phyloP scores from a whole-genome alignment of 2,113 vertebrate species.

The Pandion haliaetus region DNA sequence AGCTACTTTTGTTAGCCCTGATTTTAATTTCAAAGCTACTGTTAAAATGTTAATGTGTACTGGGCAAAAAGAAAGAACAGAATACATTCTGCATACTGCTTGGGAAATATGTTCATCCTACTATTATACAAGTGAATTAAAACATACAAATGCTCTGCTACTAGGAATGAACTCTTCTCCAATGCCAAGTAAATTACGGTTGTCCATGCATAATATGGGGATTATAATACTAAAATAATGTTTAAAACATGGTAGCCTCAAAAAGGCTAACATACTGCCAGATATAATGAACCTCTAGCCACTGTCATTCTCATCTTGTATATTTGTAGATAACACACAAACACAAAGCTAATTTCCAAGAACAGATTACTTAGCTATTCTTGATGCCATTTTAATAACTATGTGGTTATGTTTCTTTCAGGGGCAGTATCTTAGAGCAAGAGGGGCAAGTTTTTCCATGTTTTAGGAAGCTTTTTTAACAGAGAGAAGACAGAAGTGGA shows the following conservation, averaged over 20 bases:
- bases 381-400: slow-evolving; percentile 43
- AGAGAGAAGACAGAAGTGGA: not conserved
- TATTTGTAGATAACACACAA: slow-evolving; percentile 38
- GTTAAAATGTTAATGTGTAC: slow-evolving; percentile 13
- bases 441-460: not conserved
- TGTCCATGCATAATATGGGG: slow-evolving; percentile 18
- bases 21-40: slow-evolving; percentile 50
- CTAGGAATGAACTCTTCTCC: slow-evolving; percentile 47
- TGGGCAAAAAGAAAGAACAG: not conserved
- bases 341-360: slow-evolving; percentile 21
- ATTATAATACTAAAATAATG: not conserved
- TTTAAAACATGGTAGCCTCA: slow-evolving; percentile 7
- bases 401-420: slow-evolving; percentile 32
- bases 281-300: slow-evolving; percentile 23
- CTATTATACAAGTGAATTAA: not conserved
- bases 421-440: slow-evolving; percentile 28
- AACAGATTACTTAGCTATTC: slow-evolving; percentile 42
- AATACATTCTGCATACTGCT: not conserved
- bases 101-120: slow-evolving; percentile 27
- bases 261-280: slow-evolving; percentile 39
- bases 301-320: slow-evolving; percentile 41
- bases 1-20: not conserved
- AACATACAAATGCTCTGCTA: not conserved
- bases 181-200: slow-evolving; percentile 45
- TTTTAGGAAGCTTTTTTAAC: slow-evolving; percentile 3